Conservation (phyloP, 2,888 invertebrate genomes). For the Cheilosia grossa region DNA sequence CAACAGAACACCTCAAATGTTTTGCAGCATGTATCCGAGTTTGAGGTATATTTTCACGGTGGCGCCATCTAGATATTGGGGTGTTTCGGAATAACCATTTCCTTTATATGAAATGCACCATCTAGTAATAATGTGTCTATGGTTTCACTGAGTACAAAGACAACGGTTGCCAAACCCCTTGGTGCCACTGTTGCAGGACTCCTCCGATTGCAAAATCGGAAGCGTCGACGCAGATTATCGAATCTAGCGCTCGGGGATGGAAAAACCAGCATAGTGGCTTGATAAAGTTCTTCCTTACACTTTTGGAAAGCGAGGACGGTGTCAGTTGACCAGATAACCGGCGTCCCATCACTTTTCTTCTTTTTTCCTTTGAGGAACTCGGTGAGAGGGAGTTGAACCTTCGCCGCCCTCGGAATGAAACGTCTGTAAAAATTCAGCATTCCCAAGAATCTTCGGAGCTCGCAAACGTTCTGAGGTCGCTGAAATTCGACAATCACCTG, state of each 20-base stretch:
- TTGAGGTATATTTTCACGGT: no score
- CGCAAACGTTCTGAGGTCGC: no score
- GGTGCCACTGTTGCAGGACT: slow-evolving; percentile 46
- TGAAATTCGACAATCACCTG: no score
- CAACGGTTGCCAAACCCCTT: slow-evolving; percentile 28
- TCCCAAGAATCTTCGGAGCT: no score
- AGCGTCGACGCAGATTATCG: slow-evolving; percentile 48
- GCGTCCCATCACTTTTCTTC: slow-evolving; percentile 52
- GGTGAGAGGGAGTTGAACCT: slow-evolving; percentile 16
- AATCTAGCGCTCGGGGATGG: slow-evolving; percentile 18
- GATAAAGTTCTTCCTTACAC: slow-evolving; percentile 37
- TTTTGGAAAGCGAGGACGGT: slow-evolving; percentile 23
- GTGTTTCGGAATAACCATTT: no score
- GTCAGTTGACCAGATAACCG: slow-evolving; percentile 28
- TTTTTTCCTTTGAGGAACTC: slow-evolving; percentile 18
- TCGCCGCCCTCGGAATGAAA: slow-evolving; percentile 51
- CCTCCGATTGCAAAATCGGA: slow-evolving; percentile 62
- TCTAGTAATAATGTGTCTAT: no score
- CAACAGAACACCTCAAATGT: no score
- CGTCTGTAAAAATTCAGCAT: slow-evolving; percentile 67
- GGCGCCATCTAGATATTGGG: no score
- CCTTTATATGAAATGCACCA: no score
- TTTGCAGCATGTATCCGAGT: no score
- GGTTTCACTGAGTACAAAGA: background rate
- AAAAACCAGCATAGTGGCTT: slow-evolving; percentile 42